These are phyloP conservation scores for Diarsia rubi DNA, from an alignment of 2,888 invertebrate genomes.

Conservation along the genomic window DNA sequence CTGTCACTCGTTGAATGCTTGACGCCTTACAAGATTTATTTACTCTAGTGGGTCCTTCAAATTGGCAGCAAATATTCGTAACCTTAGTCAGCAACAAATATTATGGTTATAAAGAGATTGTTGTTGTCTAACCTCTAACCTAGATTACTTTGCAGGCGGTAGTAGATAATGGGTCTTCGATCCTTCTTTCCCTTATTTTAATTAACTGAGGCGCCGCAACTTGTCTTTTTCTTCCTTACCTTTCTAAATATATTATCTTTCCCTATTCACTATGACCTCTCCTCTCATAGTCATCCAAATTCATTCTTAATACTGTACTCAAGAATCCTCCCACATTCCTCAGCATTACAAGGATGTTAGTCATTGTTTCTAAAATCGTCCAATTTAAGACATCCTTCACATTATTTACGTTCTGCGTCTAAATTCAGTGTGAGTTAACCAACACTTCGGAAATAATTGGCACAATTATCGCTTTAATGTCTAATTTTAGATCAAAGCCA, in stretches of 20 bases:
- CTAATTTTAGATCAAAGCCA: constrained; percentile 48
- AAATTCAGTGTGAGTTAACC: constrained; percentile 17
- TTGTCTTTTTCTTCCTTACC: background rate
- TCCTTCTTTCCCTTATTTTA: background rate
- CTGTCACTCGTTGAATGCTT: background rate
- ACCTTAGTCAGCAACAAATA: constrained; percentile 36
- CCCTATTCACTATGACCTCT: background rate
- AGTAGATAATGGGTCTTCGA: background rate
- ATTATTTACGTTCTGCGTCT: constrained; percentile 27
- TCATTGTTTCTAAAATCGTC: constrained; percentile 23
- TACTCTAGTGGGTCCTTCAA: constrained; percentile 13
- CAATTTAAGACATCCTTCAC: constrained; percentile 7
- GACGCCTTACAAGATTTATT: constrained; percentile 13
- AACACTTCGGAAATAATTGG: constrained; percentile 42
- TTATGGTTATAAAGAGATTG: background rate
- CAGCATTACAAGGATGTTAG: background rate
- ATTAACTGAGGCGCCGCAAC: background rate
- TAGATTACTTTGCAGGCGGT: background rate
- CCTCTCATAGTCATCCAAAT: background rate
- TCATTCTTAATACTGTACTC: background rate
- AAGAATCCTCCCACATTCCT: constrained; percentile 15
- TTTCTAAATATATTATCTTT: background rate
- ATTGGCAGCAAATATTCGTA: constrained; percentile 46
- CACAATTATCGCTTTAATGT: constrained; percentile 28
- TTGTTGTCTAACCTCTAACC: background rate